These are phyloP conservation scores for Columba guinea DNA, from an alignment of 2,797 vertebrate genomes.

Conservation along the genomic window DNA sequence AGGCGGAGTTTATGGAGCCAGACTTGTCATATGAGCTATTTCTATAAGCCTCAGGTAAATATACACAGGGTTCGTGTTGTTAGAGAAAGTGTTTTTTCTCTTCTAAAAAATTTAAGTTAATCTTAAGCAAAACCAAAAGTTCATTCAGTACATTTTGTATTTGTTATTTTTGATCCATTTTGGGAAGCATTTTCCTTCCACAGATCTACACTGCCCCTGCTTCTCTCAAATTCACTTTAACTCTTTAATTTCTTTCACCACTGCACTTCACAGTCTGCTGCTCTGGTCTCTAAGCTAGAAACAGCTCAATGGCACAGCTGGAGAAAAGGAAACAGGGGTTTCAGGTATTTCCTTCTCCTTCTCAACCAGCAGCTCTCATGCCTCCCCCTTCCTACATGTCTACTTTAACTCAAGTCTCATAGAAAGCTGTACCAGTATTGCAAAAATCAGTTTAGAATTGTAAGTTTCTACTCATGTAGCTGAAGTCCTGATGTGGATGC, in stretches of 20 bases:
- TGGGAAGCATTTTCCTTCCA: slow-evolving; percentile 39
- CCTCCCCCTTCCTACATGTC: neutral
- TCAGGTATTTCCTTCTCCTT: slow-evolving; percentile 17
- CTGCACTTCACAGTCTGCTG: neutral
- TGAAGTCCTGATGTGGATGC: neutral
- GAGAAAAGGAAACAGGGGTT: neutral
- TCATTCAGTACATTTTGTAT: slow-evolving; percentile 54
- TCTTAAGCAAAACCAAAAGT: slow-evolving; percentile 56
- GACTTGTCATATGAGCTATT: slow-evolving; percentile 62
- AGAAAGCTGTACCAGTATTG: neutral
- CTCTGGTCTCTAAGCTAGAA: neutral
- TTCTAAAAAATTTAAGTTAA: slow-evolving; percentile 53
- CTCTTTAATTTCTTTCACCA: slow-evolving; percentile 4
- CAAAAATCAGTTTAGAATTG: neutral
- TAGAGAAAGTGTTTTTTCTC: slow-evolving; percentile 44
- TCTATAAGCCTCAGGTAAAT: slow-evolving; percentile 69
- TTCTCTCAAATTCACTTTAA: slow-evolving; percentile 28
- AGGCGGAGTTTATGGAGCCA: slow-evolving; percentile 58
- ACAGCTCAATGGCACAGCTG: neutral
- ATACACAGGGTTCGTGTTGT: slow-evolving; percentile 47
- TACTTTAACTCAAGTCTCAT: neutral
- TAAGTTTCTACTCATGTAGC: neutral
- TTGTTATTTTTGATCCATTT: slow-evolving; percentile 61
- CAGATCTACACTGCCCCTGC: neutral
- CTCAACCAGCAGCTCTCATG: neutral